These are phyloP conservation scores for Formicarius rufipectus DNA, from an alignment of 2,113 vertebrate genomes.

Conservation along the genomic window DNA sequence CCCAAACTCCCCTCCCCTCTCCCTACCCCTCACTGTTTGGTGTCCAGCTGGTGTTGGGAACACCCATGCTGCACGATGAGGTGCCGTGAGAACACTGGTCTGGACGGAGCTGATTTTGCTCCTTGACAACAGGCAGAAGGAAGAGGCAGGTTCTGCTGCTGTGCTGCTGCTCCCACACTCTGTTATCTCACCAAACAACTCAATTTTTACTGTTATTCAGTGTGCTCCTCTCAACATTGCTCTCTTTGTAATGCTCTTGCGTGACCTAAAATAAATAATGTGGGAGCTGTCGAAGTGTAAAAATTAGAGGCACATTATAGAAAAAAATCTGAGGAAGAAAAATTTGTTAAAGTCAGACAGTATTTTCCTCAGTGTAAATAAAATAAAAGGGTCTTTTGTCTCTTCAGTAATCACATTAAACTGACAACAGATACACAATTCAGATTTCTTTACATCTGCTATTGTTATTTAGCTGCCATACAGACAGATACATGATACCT, in stretches of 20 bases:
- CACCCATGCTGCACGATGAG: background rate
- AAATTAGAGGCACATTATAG: background rate
- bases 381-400: background rate
- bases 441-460: background rate
- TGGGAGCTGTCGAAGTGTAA: conserved; percentile 11
- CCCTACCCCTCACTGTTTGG: background rate
- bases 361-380: background rate
- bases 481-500: background rate
- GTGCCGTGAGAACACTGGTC: background rate
- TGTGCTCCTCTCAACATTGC: background rate
- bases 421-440: background rate
- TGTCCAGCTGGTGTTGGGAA: background rate
- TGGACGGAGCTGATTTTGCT: background rate
- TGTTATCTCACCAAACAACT: background rate
- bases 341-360: background rate
- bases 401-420: background rate
- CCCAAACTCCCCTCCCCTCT: too few species aligned
- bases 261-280: background rate
- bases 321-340: background rate
- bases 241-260: background rate
- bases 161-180: accelerated
- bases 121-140: background rate
- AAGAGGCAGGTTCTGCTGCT: background rate
- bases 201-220: background rate
- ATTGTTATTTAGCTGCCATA: background rate